Conservation (phyloP, 2,888 invertebrate genomes). For the Dolichopus griseipennis region DNA sequence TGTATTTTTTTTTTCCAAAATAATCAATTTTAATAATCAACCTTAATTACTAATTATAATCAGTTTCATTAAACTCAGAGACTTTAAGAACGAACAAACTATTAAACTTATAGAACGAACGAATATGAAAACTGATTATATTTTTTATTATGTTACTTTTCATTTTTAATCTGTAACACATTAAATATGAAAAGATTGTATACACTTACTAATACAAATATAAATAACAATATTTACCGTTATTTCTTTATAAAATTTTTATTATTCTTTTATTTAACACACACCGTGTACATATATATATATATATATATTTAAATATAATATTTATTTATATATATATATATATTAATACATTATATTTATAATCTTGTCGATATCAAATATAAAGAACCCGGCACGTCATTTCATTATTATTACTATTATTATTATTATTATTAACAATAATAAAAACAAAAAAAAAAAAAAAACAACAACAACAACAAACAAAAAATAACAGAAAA, state of each 20-base stretch:
- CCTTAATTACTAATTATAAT: conserved; percentile 6
- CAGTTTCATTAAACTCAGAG: not conserved
- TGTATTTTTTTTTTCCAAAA: not conserved
- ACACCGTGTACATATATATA: not conserved
- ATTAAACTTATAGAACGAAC: no score
- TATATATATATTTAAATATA: not conserved
- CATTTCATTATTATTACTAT: not conserved
- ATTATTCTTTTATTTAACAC: not conserved
- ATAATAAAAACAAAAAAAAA: not conserved
- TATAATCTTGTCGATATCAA: conserved; percentile 1
- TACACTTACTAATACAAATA: no score
- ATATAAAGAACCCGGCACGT: not conserved
- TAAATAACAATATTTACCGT: not conserved
- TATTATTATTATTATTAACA: not conserved
- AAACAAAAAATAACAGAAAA: not conserved
- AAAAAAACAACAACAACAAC: not conserved
- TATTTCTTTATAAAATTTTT: not conserved
- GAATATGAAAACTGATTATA: not conserved
- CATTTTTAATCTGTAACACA: no score
- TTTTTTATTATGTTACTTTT: no score
- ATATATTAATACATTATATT: not conserved
- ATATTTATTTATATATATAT: not conserved
- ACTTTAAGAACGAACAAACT: not conserved
- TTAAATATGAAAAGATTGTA: not conserved
- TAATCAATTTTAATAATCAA: not conserved